phyloP scores from a whole-genome alignment of 2,888 invertebrate genomes.

The Tridacna crocea region DNA sequence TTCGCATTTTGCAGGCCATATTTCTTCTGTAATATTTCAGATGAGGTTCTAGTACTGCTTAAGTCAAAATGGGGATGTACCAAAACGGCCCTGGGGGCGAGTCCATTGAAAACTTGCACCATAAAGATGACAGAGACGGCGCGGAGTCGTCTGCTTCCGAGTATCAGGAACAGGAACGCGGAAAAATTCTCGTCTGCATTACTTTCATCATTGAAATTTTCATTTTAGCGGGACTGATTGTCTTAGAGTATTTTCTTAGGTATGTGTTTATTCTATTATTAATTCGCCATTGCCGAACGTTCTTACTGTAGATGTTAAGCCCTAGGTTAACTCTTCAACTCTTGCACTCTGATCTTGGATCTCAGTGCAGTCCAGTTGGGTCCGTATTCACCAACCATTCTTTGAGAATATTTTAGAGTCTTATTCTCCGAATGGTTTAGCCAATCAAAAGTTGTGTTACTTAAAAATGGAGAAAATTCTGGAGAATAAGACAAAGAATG shows the following conservation, averaged over 20 bases:
- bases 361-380: no score
- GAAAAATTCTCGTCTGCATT: constrained; percentile 79
- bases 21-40: not conserved
- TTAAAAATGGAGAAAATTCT: no score
- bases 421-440: no score
- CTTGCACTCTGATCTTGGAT: no score
- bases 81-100: constrained; percentile 37
- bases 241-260: constrained; percentile 85
- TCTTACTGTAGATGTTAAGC: no score
- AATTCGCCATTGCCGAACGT: no score
- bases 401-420: no score
- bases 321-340: no score
- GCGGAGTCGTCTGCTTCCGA: constrained; percentile 45
- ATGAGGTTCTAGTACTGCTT: not conserved
- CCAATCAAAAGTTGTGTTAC: no score
- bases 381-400: no score
- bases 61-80: constrained; percentile 28
- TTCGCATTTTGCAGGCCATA: not conserved
- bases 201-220: constrained; percentile 84
- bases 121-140: constrained; percentile 50
- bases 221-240: constrained; percentile 83
- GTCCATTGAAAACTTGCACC: constrained; percentile 58
- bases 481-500: no score
- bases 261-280: constrained; percentile 45
- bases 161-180: constrained; percentile 46